Evolutionary conservation across 2,888 invertebrate genomes (phyloP), one percentile per base, ranked within the genome.

Genomic region (Galeruca laticollis): DNA sequence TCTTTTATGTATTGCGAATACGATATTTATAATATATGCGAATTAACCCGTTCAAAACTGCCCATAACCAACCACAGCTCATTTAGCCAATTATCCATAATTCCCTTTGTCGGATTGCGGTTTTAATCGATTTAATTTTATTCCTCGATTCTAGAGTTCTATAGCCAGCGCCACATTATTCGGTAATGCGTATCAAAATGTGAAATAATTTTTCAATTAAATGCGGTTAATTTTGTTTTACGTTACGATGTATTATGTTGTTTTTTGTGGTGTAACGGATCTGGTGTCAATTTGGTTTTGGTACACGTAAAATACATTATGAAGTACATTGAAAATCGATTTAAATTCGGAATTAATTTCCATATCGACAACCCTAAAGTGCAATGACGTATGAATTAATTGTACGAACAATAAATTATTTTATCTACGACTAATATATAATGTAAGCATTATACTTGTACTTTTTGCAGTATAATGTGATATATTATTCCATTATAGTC

Each of bases 121-220:
- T 15, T 64, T 56, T 43, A 64, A 64, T 64, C 64, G 54, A 64
- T 64, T 56, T 40, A 35, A 49, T 63, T 63, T 63, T 51, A 49
- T 60, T 13, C 31, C 31, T 2, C 11, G 20, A 20, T 18, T 31
- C 54, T 52, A 31, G 11, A 15, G 21, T 56, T 56, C 20, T 15
- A 56, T 31, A 56, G 33, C n/a, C n/a, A n/a, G n/a, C n/a, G n/a
- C 51, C 20, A 20, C 20, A 11, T 18, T 51, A 8, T 15, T 33
- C 31, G 2, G 6, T 54, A 54, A 54, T 31, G 54, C 54, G 31
- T 31, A n/a, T 33, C 35, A 13, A 35, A 57, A 8, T 9, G 56
- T 15, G n/a, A 35, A 35, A 35, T 35, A 31, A 57, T 57, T 57
- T 57, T 57, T 57, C 35, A 57, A 35, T 57, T 57, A 57, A 52